A percentile compares a stretch with the other conserved stretches of the same genome.
Conservation (phyloP, 2,113 vertebrate species). For the Clarias macrocephalus region DNA sequence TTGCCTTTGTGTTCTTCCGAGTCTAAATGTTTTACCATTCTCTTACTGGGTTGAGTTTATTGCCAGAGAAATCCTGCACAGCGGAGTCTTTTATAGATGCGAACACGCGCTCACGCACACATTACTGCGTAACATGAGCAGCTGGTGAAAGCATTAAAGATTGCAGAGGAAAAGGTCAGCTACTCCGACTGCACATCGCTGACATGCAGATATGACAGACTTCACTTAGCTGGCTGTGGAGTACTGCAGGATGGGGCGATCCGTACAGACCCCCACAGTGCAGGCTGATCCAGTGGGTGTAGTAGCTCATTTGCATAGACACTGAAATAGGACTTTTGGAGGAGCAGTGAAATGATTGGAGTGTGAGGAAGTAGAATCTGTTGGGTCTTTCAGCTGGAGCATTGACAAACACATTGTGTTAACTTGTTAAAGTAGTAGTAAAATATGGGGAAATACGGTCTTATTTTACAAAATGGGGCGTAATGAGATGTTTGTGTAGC, state of each 20-base stretch:
- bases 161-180: slow-evolving; percentile 27
- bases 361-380: no score
- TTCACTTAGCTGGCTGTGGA: background rate
- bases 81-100: slow-evolving; percentile 16
- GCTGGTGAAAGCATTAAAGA: slow-evolving; percentile 35
- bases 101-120: background rate
- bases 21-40: slow-evolving; percentile 19
- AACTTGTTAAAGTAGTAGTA: no score
- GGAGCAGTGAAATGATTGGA: no score
- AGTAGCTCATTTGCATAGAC: no score
- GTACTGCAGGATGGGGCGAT: background rate
- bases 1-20: slow-evolving; percentile 14
- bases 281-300: background rate
- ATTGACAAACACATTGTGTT: no score
- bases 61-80: slow-evolving; percentile 3
- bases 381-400: no score
- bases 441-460: background rate
- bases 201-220: slow-evolving; percentile 23
- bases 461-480: background rate
- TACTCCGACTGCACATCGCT: slow-evolving; percentile 21
- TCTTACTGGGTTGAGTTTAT: slow-evolving; percentile 17
- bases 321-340: no score
- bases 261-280: background rate
- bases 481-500: background rate
- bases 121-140: slow-evolving; percentile 1